Conservation (phyloP, 2,888 invertebrate genomes). For the Cheilosia impressa region DNA sequence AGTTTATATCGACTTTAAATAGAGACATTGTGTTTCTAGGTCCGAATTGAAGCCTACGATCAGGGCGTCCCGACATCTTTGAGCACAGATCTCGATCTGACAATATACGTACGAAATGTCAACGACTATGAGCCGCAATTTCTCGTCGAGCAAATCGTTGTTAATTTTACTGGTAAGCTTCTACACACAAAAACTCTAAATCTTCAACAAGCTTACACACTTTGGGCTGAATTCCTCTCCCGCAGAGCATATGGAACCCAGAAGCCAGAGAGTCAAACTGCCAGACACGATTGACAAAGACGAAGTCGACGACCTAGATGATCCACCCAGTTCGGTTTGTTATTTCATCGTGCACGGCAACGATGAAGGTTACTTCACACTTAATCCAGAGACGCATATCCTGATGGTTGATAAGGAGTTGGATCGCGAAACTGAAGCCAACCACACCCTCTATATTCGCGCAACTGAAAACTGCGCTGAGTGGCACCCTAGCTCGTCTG, state of each 20-base stretch:
- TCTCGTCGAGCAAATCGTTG: slow-evolving; percentile 87
- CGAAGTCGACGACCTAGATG: slow-evolving; percentile 92
- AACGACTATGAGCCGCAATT: slow-evolving; percentile 96
- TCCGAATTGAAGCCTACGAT: slow-evolving; percentile 95
- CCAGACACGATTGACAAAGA: slow-evolving; percentile 94
- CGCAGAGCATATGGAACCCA: slow-evolving; percentile 85
- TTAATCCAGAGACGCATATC: slow-evolving; percentile 90
- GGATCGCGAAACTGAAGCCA: slow-evolving; percentile 89
- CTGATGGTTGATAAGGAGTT: slow-evolving; percentile 85
- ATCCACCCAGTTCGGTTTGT: slow-evolving; percentile 93
- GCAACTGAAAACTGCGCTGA: slow-evolving; percentile 93
- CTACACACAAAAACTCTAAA: too few relatives aligned
- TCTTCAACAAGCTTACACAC: background rate
- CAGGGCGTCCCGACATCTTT: slow-evolving; percentile 93
- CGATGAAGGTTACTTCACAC: slow-evolving; percentile 88
- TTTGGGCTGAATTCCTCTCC: background rate
- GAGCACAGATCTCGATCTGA: slow-evolving; percentile 93
- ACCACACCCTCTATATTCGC: slow-evolving; percentile 89
- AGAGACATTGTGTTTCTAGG: slow-evolving; percentile 84
- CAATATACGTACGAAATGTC: slow-evolving; percentile 93
- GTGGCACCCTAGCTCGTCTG: slow-evolving; percentile 64
- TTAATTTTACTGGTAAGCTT: slow-evolving; percentile 88
- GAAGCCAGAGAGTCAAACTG: slow-evolving; percentile 87
- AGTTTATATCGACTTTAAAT: background rate
- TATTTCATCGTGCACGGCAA: slow-evolving; percentile 96